These are phyloP conservation scores for Eupeodes corollae DNA, from an alignment of 1,140 invertebrate species.

Conservation along the genomic window DNA sequence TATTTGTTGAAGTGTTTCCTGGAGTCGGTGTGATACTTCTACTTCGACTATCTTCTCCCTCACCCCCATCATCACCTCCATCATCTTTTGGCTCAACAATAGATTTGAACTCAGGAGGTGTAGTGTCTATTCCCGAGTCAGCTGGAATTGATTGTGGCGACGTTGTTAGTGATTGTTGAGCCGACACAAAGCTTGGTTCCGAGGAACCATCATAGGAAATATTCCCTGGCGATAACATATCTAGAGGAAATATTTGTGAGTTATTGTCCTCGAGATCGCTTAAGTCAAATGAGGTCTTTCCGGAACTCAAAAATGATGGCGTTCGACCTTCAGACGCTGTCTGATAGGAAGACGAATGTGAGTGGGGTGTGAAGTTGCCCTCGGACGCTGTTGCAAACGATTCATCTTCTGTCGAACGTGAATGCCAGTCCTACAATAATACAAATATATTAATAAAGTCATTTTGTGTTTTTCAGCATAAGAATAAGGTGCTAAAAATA, in stretches of 20 bases:
- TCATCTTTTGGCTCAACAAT: slow-evolving; percentile 3
- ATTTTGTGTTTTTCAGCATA: too few species aligned
- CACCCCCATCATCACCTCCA: slow-evolving; percentile 26
- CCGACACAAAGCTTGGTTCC: slow-evolving; percentile 27
- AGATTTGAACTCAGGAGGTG: background rate
- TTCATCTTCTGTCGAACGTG: slow-evolving; percentile 41
- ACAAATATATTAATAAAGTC: background rate
- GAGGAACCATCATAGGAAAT: slow-evolving; percentile 33
- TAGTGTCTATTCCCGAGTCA: background rate
- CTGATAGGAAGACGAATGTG: slow-evolving; percentile 54
- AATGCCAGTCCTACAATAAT: slow-evolving; percentile 31
- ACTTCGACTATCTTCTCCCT: slow-evolving; percentile 25
- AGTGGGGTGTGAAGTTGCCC: slow-evolving; percentile 47
- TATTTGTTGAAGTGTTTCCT: slow-evolving; percentile 6
- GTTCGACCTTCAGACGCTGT: slow-evolving; percentile 51
- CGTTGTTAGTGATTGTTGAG: slow-evolving; percentile 9
- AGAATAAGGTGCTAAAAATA: too few species aligned
- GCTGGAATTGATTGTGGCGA: background rate
- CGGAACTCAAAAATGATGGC: slow-evolving; percentile 41
- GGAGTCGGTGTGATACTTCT: slow-evolving; percentile 32
- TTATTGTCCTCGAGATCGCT: slow-evolving; percentile 27
- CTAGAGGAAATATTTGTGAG: slow-evolving; percentile 28
- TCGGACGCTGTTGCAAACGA: slow-evolving; percentile 60
- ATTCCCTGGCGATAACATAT: slow-evolving; percentile 20
- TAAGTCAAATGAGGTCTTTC: slow-evolving; percentile 29